Evolutionary conservation across 2,888 invertebrate species (phyloP), one percentile per base, ranked within the genome.

Genomic region (Gastracanthus pulcherrimus): DNA sequence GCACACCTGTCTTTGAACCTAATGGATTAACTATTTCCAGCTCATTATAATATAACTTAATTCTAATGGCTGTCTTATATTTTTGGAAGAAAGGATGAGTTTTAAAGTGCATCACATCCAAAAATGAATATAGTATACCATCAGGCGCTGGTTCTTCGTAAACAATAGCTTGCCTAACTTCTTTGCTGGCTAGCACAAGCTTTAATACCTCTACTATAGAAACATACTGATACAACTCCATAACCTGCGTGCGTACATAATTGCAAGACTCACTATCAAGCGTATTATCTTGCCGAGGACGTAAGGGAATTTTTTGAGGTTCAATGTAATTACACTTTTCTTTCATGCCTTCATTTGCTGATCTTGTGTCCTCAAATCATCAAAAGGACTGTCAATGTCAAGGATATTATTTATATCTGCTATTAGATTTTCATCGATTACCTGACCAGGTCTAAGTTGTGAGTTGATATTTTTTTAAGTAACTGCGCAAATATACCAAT

Each of bases 41-140:
- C 45, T 84, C 83, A 72, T 84, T 83, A 67, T 84, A 85, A 66
- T 84, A 85, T 4, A 84, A 36, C 76, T 83, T 78, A 1, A 84
- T 41, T 29, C 81, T 48, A 3, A 82, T 34, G 23, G 80, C 76
- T 34, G 80, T 31, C 41, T 62, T 62, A 71, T 36, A 72, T 38
- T 60, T 70, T n/a, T n/a, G 58, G 67, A 79, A 76, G 60, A 83
- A 79, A n/a, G 16, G 41, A 60, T 81, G 81, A 11, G 26, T 26
- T 66, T 77, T 80, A 67, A 76, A 82, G 36, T 70, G 29, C 45
- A 69, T 62, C n/a, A 81, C 83, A 55, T 83, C 82, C 19, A 82
- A 67, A 62, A 81, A 84, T 16, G 81, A 82, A n/a, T n/a, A n/a
- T n/a, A n/a, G n/a, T n/a, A n/a, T n/a, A n/a, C 76, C 77, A 66